Base-by-base conservation (phyloP, 2,797 vertebrate genomes). In the Holocentrus rufus region DNA sequence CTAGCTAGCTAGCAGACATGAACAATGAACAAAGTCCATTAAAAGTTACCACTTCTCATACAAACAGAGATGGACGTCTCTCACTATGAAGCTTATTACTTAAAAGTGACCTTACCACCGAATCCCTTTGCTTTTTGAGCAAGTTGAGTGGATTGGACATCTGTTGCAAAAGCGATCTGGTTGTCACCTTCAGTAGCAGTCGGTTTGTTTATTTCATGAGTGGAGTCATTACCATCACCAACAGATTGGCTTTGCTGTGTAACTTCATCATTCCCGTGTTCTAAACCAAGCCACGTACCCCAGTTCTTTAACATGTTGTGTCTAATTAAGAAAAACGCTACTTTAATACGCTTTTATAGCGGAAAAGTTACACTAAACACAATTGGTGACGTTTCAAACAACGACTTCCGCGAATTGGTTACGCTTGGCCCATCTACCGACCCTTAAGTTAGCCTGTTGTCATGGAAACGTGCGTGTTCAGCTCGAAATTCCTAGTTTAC, bases 201-300 rank as follows among this genome's bases (percentile, higher is more conserved):
- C 9, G 5, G 2, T 65, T 83, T 83, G 73, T 84, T 85, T 72
- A 83, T 6, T 18, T 74, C 78, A 2, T 31, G 34, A 7, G 7
- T 49, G n/a, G 76, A 66, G 25, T 69, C 76, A 15, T 42, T 39
- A 22, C 5, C 67, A 2, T 42, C 58, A 39, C 18, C 77, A 54
- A 17, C 1, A 49, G 57, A 15, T 46, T 76, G 46, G 22, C 7
- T 64, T 62, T 80, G 62, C 50, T 65, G 17, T 49, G 50, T 49
- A 53, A 50, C 55, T 65, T 72, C 47, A 3, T 18, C 79, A 47
- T 83, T 80, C 55, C 79, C 71, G 8, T 62, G 75, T 18, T 87
- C 84, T 57, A 61, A 53, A 5, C 90, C 89, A 4, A 92, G 71
- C 90, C 89, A 92, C 4, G 52, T 36, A 7, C 85, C 85, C 84